phyloP scores from a whole-genome alignment of 2,113 vertebrate genomes.

The Fregetta grallaria region DNA sequence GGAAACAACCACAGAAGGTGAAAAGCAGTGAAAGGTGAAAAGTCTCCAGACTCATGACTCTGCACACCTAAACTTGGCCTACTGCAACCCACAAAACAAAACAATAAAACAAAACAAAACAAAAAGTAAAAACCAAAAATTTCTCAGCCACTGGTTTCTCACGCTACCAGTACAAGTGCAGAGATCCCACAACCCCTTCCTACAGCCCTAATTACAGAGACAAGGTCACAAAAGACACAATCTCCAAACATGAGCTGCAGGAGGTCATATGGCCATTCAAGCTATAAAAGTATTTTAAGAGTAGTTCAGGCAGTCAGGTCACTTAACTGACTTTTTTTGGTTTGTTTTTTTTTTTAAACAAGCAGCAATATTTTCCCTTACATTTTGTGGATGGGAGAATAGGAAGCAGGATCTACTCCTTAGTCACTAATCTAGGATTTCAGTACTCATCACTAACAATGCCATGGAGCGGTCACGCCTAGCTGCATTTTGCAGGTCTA shows the following conservation, averaged over 20 bases:
- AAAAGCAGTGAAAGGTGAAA: not conserved
- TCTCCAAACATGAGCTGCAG: not conserved
- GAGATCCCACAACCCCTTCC: not conserved
- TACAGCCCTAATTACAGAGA: not conserved
- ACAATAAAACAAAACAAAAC: no score
- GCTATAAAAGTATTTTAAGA: constrained; percentile 19
- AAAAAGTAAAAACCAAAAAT: no score
- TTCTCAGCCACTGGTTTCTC: not conserved
- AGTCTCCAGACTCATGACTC: not conserved
- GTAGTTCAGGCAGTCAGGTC: constrained; percentile 1
- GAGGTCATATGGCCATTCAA: not conserved
- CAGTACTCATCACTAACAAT: not conserved
- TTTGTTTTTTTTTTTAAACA: not conserved
- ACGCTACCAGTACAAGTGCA: not conserved
- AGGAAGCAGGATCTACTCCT: not conserved
- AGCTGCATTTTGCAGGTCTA: not conserved
- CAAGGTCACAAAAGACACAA: not conserved
- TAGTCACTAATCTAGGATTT: not conserved
- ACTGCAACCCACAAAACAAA: not conserved
- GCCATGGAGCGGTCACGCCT: not conserved
- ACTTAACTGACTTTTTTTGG: not conserved
- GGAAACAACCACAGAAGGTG: not conserved
- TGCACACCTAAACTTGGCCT: not conserved
- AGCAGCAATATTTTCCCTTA: not conserved
- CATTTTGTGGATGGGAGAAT: not conserved